A percentile compares a stretch with the other conserved stretches of the same genome.
Conservation (phyloP, 1,140 invertebrate genomes). For the Mercenaria mercenaria region DNA sequence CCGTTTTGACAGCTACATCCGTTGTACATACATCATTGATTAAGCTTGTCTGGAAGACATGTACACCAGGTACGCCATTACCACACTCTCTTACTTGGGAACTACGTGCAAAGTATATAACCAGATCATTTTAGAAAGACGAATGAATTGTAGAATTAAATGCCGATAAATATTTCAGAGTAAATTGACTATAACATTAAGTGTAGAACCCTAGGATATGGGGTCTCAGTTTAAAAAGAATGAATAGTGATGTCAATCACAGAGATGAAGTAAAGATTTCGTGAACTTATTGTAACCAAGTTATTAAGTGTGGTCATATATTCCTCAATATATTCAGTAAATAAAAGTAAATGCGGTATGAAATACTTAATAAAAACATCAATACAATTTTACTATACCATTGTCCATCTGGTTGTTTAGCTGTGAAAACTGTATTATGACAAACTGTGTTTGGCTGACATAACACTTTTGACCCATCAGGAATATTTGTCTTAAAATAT, state of each 20-base stretch:
- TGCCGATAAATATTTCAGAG: neutral
- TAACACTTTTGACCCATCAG: too few relatives aligned
- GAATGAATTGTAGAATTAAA: neutral
- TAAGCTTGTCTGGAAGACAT: neutral
- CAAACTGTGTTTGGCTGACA: neutral
- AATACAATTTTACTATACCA: neutral
- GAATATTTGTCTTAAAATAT: too few relatives aligned
- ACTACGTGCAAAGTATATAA: neutral
- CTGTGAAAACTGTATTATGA: neutral
- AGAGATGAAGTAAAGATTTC: neutral
- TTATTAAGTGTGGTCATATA: too few relatives aligned
- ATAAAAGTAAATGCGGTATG: too few relatives aligned
- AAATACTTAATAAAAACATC: too few relatives aligned
- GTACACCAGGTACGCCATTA: neutral
- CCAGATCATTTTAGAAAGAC: too few relatives aligned
- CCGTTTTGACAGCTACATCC: neutral
- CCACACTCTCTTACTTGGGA: constrained; percentile 13
- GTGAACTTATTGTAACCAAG: too few relatives aligned
- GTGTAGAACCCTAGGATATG: neutral
- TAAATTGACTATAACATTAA: neutral
- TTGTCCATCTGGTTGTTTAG: neutral
- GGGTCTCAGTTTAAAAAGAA: neutral
- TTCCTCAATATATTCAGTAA: too few relatives aligned
- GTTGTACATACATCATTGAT: neutral
- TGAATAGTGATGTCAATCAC: neutral